Evolutionary conservation across 1,140 invertebrate genomes (phyloP), one percentile per base, ranked within the genome.

Genomic region (Mactra quadrangularis): DNA sequence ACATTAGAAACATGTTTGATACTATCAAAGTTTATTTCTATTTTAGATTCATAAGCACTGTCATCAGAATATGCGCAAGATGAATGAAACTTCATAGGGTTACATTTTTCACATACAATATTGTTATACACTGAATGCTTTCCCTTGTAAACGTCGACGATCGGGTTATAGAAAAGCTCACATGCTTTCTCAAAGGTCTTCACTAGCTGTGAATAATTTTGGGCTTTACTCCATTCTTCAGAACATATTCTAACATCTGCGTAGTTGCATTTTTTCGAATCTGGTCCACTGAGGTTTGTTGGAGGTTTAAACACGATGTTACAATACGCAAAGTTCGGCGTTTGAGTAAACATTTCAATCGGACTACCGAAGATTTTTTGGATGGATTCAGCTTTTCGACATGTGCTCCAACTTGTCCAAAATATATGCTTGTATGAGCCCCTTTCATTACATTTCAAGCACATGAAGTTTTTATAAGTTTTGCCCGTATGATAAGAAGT

Each of bases 401-500:
- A 60, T 19, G 29, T 60, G 1, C 31, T 3, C 13, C 9, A 35
- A 27, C 31, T 60, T 15, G 31, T 60, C 57, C 57, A 60, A 4
- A 15, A 15, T 25, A 33, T 15, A 33, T 6, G n/a, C 1, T 60
- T 33, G 13, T 9, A 19, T 3, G 13, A 33, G 17, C 1, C 1
- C n/a, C 29, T 19, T 25, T 60, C 57, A 33, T 60, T 3, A 60
- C 57, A 60, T 19, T 27, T 4, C 35, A 60, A 60, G n/a, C 57
- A 60, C 31, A 60, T 33, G 31, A 60, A 33, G n/a, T 60, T 60
- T 60, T 33, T 60, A 33, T 60, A 60, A 3, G 57, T 60, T 17
- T 1, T 1, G 0, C 17, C 35, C 7, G 57, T 33, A 17, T 1
- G 13, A 19, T 4, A 17, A 3, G 57, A 60, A 4, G 57, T 60